Evolutionary conservation across 1,140 invertebrate genomes (phyloP).

Genomic region (Periplaneta americana): DNA sequence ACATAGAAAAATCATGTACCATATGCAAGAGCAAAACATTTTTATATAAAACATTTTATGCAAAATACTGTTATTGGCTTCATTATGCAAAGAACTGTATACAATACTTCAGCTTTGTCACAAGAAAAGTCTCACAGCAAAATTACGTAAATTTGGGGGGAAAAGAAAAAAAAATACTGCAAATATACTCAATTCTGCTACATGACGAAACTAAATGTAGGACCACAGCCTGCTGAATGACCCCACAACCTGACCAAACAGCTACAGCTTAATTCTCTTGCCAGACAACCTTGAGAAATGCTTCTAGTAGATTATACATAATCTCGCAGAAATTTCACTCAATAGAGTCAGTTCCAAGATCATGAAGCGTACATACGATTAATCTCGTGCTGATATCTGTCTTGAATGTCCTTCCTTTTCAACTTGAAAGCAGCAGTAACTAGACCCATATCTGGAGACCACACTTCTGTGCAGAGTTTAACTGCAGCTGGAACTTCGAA

Average conservation of each 20-base stretch:
- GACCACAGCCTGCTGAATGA: neutral
- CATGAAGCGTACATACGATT: constrained; percentile 89
- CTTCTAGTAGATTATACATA: neutral
- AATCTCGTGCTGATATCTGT: constrained; percentile 85
- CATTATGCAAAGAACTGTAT: neutral
- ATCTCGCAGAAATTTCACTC: neutral
- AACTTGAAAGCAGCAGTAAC: constrained; percentile 97
- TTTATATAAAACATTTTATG: neutral
- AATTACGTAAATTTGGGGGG: neutral
- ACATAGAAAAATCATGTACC: neutral
- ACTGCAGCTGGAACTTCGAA: constrained; percentile 92
- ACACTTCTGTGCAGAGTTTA: constrained; percentile 82
- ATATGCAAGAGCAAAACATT: neutral
- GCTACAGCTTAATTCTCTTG: neutral
- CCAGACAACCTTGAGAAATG: neutral
- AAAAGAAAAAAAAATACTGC: neutral
- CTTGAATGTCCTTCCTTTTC: constrained; percentile 92
- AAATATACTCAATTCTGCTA: neutral
- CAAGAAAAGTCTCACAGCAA: neutral
- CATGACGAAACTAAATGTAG: neutral
- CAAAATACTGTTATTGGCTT: neutral
- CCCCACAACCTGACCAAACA: neutral
- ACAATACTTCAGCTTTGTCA: neutral
- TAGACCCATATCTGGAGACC: constrained; percentile 95
- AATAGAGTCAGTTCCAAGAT: constrained; percentile 32